These are phyloP conservation scores for Coranthus polyacanthus DNA, from an alignment of 2,797 vertebrate genomes.

Conservation along the genomic window DNA sequence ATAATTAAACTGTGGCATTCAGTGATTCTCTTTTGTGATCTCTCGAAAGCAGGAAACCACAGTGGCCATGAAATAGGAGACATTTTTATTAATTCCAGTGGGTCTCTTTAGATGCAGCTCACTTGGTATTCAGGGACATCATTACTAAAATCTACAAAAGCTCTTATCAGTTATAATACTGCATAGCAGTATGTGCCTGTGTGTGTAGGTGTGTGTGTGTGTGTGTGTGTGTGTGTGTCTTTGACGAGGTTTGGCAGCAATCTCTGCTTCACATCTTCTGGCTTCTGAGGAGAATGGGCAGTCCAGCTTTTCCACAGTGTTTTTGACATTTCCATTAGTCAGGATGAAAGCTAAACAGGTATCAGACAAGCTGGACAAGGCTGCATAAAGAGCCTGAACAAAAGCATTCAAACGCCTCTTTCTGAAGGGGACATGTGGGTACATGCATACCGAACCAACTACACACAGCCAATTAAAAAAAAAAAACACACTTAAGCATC, in stretches of 20 bases:
- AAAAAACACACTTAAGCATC: slow-evolving; percentile 19
- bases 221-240: slow-evolving; percentile 31
- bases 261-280: slow-evolving; percentile 73
- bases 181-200: slow-evolving; percentile 37
- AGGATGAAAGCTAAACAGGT: slow-evolving; percentile 72
- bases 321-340: slow-evolving; percentile 80
- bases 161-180: slow-evolving; percentile 77
- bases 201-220: slow-evolving; percentile 18
- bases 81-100: slow-evolving; percentile 78
- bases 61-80: slow-evolving; percentile 63
- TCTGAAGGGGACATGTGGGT: slow-evolving; percentile 32
- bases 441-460: slow-evolving; percentile 5
- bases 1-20: slow-evolving; percentile 75
- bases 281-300: slow-evolving; percentile 69
- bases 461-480: slow-evolving; percentile 33
- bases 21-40: slow-evolving; percentile 75
- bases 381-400: slow-evolving; percentile 54
- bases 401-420: slow-evolving; percentile 26
- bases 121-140: slow-evolving; percentile 82
- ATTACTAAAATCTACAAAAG: slow-evolving; percentile 84
- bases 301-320: slow-evolving; percentile 62
- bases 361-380: slow-evolving; percentile 59
- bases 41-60: slow-evolving; percentile 67
- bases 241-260: slow-evolving; percentile 63
- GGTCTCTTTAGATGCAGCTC: slow-evolving; percentile 73